These are phyloP conservation scores for Mormoops blainvillei DNA, from an alignment of 2,113 vertebrate species.

Conservation along the genomic window DNA sequence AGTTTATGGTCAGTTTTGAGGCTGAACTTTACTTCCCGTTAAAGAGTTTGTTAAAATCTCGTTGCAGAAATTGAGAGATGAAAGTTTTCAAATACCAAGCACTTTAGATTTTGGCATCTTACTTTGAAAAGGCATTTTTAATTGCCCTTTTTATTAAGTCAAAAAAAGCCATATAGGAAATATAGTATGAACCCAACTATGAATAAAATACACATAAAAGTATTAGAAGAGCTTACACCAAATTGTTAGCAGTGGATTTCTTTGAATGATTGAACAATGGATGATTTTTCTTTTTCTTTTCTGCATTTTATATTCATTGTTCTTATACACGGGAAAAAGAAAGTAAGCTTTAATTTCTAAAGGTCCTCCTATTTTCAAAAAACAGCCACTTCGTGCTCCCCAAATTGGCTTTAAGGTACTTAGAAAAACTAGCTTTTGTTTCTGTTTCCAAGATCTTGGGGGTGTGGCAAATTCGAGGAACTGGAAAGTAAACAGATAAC, in stretches of 20 bases:
- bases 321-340: constrained; percentile 15
- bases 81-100: not conserved
- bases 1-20: not conserved
- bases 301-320: not conserved
- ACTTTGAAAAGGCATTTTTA: constrained; percentile 8
- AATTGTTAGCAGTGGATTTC: not conserved
- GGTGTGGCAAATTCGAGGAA: not conserved
- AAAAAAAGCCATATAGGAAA: not conserved
- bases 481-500: not conserved
- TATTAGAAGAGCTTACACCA: not conserved
- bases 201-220: not conserved
- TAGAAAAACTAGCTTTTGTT: not conserved
- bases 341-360: not conserved
- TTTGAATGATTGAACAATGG: not conserved
- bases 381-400: not conserved
- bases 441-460: not conserved
- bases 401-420: not conserved
- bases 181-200: not conserved
- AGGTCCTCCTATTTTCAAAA: not conserved
- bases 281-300: not conserved
- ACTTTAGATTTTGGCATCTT: not conserved
- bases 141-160: not conserved
- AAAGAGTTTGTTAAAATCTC: constrained; percentile 17
- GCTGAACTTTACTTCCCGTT: constrained; percentile 16
- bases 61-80: not conserved